Conservation (phyloP, 1,140 invertebrate species). For the Caenorhabditis remanei region DNA sequence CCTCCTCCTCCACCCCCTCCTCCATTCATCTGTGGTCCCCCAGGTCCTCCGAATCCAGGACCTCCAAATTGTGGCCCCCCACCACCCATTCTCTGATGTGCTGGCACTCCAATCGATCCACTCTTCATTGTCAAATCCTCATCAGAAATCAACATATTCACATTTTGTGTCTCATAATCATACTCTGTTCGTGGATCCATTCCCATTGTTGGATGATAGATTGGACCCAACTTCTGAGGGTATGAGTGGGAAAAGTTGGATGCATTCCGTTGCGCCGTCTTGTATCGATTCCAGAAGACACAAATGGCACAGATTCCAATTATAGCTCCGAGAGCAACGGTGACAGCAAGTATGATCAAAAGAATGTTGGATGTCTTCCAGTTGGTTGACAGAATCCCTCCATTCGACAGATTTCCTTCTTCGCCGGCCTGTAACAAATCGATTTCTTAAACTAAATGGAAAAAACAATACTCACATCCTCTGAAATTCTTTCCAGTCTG, state of each 20-base stretch:
- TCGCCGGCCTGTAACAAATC: slow-evolving; percentile 41
- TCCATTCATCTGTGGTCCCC: slow-evolving; percentile 15
- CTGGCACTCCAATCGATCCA: slow-evolving; percentile 66
- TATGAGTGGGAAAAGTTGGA: slow-evolving; percentile 33
- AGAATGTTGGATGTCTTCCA: slow-evolving; percentile 45
- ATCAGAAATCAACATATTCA: slow-evolving; percentile 76
- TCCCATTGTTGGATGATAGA: slow-evolving; percentile 64
- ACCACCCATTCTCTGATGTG: slow-evolving; percentile 57
- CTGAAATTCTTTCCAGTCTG: slow-evolving; percentile 65
- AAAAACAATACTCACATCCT: slow-evolving; percentile 57
- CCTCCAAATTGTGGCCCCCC: neutral
- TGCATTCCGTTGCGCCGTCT: slow-evolving; percentile 21
- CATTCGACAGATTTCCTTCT: neutral
- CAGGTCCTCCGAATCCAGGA: slow-evolving; percentile 9
- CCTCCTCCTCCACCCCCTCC: neutral
- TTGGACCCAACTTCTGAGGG: slow-evolving; percentile 57
- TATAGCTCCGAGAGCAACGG: slow-evolving; percentile 42
- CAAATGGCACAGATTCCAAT: slow-evolving; percentile 38
- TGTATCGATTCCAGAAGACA: slow-evolving; percentile 40
- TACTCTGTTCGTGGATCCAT: slow-evolving; percentile 50
- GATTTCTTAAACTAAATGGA: neutral
- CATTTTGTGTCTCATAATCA: slow-evolving; percentile 67
- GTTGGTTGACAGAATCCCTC: slow-evolving; percentile 45
- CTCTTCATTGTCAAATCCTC: slow-evolving; percentile 74
- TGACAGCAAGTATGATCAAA: neutral